Conservation (phyloP, 2,888 invertebrate genomes). For the Clitarchus hookeri region DNA sequence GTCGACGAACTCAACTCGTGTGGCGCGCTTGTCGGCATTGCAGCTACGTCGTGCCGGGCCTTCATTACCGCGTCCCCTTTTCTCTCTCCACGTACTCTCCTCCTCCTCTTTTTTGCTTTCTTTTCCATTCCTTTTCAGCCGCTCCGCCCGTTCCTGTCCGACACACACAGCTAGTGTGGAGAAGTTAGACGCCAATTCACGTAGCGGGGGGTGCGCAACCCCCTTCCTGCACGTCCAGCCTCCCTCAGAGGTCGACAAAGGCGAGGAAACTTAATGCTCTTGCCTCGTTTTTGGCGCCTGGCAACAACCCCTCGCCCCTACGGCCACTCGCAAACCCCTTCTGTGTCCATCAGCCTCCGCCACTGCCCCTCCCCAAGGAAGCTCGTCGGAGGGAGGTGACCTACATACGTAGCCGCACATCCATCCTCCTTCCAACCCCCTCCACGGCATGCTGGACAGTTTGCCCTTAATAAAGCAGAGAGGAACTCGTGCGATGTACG, state of each 20-base stretch:
- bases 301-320: not conserved
- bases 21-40: not conserved
- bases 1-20: not conserved
- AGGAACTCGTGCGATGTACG: no score
- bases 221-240: not conserved
- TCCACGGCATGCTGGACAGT: not conserved
- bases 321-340: not conserved
- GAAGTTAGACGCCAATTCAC: not conserved
- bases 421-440: not conserved
- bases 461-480: no score
- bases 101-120: not conserved
- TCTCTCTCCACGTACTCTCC: not conserved
- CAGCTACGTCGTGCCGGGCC: not conserved
- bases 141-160: not conserved
- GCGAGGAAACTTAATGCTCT: not conserved
- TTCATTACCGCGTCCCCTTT: not conserved
- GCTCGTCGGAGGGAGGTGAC: not conserved
- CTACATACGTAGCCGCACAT: not conserved
- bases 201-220: not conserved
- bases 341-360: not conserved
- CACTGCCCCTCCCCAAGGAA: not conserved
- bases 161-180: not conserved
- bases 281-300: slow-evolving; percentile 4
- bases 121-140: not conserved
- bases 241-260: not conserved